phyloP scores from a whole-genome alignment of 1,140 invertebrate species.

The Zaprionus kolodkinae region DNA sequence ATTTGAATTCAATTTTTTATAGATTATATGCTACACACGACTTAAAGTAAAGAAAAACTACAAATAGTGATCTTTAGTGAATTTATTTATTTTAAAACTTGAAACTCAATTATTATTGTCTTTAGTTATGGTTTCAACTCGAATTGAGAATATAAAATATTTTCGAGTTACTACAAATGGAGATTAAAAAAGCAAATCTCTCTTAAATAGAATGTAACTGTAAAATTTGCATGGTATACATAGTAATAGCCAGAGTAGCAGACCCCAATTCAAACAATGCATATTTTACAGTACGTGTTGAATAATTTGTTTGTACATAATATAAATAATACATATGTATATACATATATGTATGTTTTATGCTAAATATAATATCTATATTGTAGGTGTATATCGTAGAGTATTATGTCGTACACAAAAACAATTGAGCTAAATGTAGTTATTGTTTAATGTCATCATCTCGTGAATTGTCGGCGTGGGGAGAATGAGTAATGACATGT shows the following conservation, averaged over 20 bases:
- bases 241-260: neutral
- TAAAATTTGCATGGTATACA: slow-evolving; percentile 9
- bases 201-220: slow-evolving; percentile 33
- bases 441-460: slow-evolving; percentile 31
- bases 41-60: too few species aligned
- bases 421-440: slow-evolving; percentile 37
- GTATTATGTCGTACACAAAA: slow-evolving; percentile 35
- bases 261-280: neutral
- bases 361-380: too few species aligned
- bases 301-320: slow-evolving; percentile 24
- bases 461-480: slow-evolving; percentile 1
- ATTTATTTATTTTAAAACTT: slow-evolving; percentile 53
- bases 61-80: too few species aligned
- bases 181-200: slow-evolving; percentile 47
- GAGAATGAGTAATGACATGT: slow-evolving; percentile 17
- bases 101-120: slow-evolving; percentile 71
- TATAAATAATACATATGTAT: slow-evolving; percentile 33
- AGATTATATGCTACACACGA: too few species aligned
- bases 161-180: slow-evolving; percentile 11
- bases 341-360: slow-evolving; percentile 5
- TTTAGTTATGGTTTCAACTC: slow-evolving; percentile 67
- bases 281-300: slow-evolving; percentile 27
- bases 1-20: neutral
- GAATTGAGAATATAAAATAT: slow-evolving; percentile 55
- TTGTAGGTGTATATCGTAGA: neutral